phyloP scores from a whole-genome alignment of 2,888 invertebrate species.

The Acleris sparsana region DNA sequence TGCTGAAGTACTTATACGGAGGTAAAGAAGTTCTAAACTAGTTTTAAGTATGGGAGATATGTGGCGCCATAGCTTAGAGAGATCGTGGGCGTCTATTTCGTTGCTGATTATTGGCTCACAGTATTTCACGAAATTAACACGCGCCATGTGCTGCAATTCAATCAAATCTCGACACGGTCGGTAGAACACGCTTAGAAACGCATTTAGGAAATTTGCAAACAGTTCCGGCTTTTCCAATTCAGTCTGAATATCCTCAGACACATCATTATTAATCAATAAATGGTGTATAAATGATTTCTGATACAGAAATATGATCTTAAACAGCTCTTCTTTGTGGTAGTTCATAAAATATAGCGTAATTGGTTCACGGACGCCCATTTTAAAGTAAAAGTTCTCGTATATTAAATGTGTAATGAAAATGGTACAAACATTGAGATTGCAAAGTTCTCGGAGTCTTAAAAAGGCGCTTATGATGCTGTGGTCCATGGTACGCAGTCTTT shows the following conservation, averaged over 20 bases:
- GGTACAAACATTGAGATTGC: constrained; percentile 87
- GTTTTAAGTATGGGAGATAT: constrained; percentile 89
- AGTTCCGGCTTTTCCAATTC: constrained; percentile 80
- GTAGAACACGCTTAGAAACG: constrained; percentile 93
- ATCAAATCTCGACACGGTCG: constrained; percentile 92
- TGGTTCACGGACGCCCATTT: constrained; percentile 88
- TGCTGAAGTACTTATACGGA: constrained; percentile 82
- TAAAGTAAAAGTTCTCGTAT: constrained; percentile 91
- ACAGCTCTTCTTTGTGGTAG: constrained; percentile 89
- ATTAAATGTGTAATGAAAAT: constrained; percentile 90
- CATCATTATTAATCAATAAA: constrained; percentile 56
- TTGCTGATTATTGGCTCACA: constrained; percentile 89
- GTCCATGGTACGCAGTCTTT: constrained; percentile 90
- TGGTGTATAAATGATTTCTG: constrained; percentile 64
- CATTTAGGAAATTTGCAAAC: constrained; percentile 90
- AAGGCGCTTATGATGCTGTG: constrained; percentile 88
- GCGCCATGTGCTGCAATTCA: constrained; percentile 92
- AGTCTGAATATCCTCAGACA: constrained; percentile 53
- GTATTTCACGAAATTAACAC: constrained; percentile 89
- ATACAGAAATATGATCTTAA: constrained; percentile 71
- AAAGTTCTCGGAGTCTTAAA: constrained; percentile 88
- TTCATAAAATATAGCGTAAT: constrained; percentile 90
- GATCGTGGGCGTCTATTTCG: constrained; percentile 85
- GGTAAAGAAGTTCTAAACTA: constrained; percentile 90
- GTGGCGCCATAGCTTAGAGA: constrained; percentile 90